Evolutionary conservation across 1,140 invertebrate genomes (phyloP).

Genomic region (Bombus sibiricus): DNA sequence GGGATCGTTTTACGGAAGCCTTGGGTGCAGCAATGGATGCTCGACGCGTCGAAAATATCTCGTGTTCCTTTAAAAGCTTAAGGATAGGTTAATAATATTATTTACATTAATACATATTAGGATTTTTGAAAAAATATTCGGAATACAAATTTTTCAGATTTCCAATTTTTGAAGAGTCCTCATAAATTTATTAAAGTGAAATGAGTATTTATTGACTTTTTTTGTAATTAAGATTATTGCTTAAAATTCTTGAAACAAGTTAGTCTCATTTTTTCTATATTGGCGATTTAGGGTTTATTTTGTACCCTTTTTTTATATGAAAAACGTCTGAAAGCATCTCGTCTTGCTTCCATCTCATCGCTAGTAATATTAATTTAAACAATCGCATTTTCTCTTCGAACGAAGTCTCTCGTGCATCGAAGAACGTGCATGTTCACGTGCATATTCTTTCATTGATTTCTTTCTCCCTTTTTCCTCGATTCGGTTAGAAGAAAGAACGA

Average conservation of each 20-base stretch:
- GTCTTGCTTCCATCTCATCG: conserved; percentile 30
- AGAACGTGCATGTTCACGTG: neutral
- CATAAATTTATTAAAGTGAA: neutral
- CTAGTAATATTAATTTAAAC: conserved; percentile 34
- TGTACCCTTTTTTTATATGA: neutral
- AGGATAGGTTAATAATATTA: neutral
- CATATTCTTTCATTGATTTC: conserved; percentile 39
- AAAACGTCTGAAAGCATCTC: too few species aligned
- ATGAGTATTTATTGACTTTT: too few species aligned
- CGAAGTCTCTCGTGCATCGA: too few species aligned
- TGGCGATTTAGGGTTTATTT: neutral
- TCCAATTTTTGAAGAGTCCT: neutral
- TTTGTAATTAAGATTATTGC: neutral
- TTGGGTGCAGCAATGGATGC: neutral
- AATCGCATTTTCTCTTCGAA: too few species aligned
- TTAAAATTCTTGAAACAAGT: neutral
- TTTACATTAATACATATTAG: neutral
- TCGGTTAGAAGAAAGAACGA: neutral
- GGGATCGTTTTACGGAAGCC: conserved; percentile 53
- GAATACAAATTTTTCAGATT: neutral
- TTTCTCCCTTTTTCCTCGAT: neutral
- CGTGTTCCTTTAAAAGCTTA: neutral
- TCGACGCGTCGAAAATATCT: neutral
- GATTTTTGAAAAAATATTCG: neutral
- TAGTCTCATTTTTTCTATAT: neutral